phyloP scores from a whole-genome alignment of 2,797 vertebrate genomes.

The Aythya fuligula region DNA sequence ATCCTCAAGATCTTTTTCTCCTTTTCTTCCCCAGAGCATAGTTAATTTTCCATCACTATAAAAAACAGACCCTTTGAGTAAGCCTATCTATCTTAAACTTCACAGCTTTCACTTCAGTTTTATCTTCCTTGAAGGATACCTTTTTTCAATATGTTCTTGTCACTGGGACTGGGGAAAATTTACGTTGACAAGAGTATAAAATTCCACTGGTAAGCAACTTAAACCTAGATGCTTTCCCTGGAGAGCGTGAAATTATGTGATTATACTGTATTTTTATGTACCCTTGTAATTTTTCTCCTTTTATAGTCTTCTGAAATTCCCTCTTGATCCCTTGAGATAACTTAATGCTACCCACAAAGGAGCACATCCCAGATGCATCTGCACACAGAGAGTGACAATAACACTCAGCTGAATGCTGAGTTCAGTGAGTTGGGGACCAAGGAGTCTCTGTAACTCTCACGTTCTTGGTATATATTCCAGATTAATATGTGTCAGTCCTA shows the following conservation, averaged over 20 bases:
- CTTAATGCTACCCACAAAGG: slow-evolving; percentile 1
- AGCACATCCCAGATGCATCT: not conserved
- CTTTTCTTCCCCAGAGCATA: not conserved
- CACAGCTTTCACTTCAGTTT: slow-evolving; percentile 16
- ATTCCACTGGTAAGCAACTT: slow-evolving; percentile 29
- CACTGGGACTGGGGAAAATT: slow-evolving; percentile 15
- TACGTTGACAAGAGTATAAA: slow-evolving; percentile 29
- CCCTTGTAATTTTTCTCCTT: slow-evolving; percentile 34
- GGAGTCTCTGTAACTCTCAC: not conserved
- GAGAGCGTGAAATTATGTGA: slow-evolving; percentile 11
- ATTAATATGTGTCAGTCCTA: not conserved
- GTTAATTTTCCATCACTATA: not conserved
- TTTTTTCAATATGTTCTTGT: not conserved
- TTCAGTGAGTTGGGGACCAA: not conserved
- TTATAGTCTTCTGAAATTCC: slow-evolving; percentile 26
- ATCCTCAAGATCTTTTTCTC: not conserved
- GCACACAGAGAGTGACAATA: not conserved
- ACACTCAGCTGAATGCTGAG: not conserved
- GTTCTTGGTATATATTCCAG: not conserved
- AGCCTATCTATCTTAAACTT: not conserved
- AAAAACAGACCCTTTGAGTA: not conserved
- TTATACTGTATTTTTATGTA: slow-evolving; percentile 46
- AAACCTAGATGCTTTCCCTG: slow-evolving; percentile 2
- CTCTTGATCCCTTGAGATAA: slow-evolving; percentile 28
- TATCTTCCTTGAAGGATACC: slow-evolving; percentile 21